A percentile compares a stretch with the other conserved stretches of the same genome.
Evolutionary conservation across 2,113 vertebrate genomes (phyloP).

Genomic region (Rhinolophus sinicus): DNA sequence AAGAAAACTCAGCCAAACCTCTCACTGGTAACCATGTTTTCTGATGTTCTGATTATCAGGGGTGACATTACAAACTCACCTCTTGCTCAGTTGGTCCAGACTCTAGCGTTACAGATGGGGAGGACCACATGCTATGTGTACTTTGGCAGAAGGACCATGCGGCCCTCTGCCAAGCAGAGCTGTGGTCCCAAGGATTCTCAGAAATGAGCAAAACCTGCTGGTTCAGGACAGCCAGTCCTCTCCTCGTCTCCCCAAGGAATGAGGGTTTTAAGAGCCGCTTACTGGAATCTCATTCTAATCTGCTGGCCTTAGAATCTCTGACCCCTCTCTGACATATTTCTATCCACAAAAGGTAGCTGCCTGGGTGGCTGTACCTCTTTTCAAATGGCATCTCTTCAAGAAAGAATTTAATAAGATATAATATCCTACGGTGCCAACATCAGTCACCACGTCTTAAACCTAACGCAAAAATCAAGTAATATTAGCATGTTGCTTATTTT

Average conservation of each 20-base stretch:
- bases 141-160: slow-evolving; percentile 54
- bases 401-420: background rate
- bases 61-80: background rate
- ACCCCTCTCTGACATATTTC: background rate
- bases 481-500: background rate
- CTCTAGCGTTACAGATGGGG: slow-evolving; percentile 30
- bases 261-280: background rate
- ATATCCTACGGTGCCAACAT: background rate
- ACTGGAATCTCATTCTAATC: slow-evolving; percentile 50
- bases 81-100: slow-evolving; percentile 31
- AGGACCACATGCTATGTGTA: slow-evolving; percentile 54
- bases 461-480: slow-evolving; percentile 3
- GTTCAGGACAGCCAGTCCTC: slow-evolving; percentile 39
- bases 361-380: background rate
- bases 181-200: slow-evolving; percentile 68
- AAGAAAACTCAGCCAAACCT: slow-evolving; percentile 11
- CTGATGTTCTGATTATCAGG: slow-evolving; percentile 16
- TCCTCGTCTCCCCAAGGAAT: background rate
- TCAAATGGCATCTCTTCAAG: background rate
- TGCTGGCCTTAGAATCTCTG: background rate
- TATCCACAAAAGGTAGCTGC: background rate
- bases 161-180: slow-evolving; percentile 50
- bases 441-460: background rate
- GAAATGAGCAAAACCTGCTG: slow-evolving; percentile 71
- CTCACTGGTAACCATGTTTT: slow-evolving; percentile 38